phyloP scores from a whole-genome alignment of 2,113 vertebrate genomes.

The Catharus fuscescens region DNA sequence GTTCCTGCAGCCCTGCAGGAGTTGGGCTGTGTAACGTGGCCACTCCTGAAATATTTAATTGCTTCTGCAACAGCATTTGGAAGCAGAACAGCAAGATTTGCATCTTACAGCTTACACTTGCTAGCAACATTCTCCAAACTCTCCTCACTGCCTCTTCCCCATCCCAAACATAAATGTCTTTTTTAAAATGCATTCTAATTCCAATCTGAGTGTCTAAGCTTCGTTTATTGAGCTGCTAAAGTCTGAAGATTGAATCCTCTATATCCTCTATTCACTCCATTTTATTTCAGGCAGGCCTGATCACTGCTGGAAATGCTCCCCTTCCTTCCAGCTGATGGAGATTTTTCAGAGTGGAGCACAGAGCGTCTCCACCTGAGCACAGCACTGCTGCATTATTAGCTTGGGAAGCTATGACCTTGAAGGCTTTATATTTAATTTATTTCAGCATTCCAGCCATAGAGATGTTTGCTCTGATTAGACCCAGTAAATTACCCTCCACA shows the following conservation, averaged over 20 bases:
- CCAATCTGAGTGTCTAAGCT: neutral
- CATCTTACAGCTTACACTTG: neutral
- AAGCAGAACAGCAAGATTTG: neutral
- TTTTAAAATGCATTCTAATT: neutral
- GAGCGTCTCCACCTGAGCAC: neutral
- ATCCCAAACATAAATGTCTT: neutral
- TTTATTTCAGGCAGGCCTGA: constrained; percentile 20
- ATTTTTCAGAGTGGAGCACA: neutral
- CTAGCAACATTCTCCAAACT: neutral
- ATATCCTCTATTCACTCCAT: neutral
- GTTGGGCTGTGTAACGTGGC: fast-evolving
- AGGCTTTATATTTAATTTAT: constrained; percentile 62
- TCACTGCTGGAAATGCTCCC: neutral
- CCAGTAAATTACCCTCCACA: constrained; percentile 38
- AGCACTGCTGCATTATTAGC: constrained; percentile 42
- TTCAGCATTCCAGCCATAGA: constrained; percentile 40
- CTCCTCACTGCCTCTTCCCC: neutral
- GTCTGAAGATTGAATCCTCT: neutral
- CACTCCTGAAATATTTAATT: neutral
- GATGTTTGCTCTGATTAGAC: constrained; percentile 64
- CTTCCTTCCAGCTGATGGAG: constrained; percentile 32
- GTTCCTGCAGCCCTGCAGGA: neutral
- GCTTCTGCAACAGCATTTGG: neutral
- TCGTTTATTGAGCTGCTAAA: neutral
- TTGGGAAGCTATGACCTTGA: constrained; percentile 39